Evolutionary conservation across 1,140 invertebrate species (phyloP).

Genomic region (Drosophila kohkoa): DNA sequence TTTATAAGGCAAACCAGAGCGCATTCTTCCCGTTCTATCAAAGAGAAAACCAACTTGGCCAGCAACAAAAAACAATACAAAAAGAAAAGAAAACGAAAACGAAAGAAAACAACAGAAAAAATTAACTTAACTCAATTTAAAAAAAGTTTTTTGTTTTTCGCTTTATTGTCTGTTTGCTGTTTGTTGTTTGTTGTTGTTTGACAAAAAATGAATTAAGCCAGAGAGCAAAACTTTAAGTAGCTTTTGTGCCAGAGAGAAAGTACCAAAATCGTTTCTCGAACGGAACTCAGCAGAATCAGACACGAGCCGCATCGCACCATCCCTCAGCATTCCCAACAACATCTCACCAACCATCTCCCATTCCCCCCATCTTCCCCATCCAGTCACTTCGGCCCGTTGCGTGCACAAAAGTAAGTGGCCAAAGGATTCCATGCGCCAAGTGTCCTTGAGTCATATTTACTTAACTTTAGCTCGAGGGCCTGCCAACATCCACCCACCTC

Average conservation of each 20-base stretch:
- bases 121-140: slow-evolving; percentile 75
- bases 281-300: slow-evolving; percentile 33
- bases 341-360: neutral
- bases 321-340: neutral
- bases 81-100: neutral
- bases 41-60: slow-evolving; percentile 25
- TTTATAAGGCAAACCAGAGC: slow-evolving; percentile 79
- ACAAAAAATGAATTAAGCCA: slow-evolving; percentile 78
- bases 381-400: slow-evolving; percentile 11
- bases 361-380: neutral
- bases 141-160: slow-evolving; percentile 65
- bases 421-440: slow-evolving; percentile 71
- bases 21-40: neutral
- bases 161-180: slow-evolving; percentile 54
- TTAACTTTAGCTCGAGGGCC: slow-evolving; percentile 68
- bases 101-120: slow-evolving; percentile 45
- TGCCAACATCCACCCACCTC: slow-evolving; percentile 15
- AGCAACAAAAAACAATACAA: slow-evolving; percentile 22
- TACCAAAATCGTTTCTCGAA: slow-evolving; percentile 77
- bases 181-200: slow-evolving; percentile 65
- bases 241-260: slow-evolving; percentile 73
- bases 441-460: slow-evolving; percentile 82
- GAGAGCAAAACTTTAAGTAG: slow-evolving; percentile 76
- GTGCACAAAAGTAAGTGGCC: slow-evolving; percentile 70
- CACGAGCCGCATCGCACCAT: neutral